Percentiles rank a stretch among this genome's conserved stretches.
Evolutionary conservation across 2,888 invertebrate genomes (phyloP).

Genomic region (Acleris cristana): DNA sequence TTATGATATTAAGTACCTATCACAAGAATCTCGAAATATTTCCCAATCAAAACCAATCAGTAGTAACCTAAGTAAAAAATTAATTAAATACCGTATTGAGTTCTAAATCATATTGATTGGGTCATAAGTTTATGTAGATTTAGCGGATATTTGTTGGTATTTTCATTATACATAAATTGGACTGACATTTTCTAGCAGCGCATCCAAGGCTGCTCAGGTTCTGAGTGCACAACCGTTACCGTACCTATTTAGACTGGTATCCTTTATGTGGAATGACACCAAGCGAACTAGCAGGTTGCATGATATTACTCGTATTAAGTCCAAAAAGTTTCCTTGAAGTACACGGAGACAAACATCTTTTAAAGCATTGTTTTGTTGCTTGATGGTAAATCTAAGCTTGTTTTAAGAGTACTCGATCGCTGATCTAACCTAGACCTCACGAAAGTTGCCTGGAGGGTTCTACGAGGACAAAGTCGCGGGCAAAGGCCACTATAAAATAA

Average conservation of each 20-base stretch:
- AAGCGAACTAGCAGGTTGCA: too few species aligned
- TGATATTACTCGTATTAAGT: too few species aligned
- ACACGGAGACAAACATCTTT: too few species aligned
- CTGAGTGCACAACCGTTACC: conserved; percentile 31
- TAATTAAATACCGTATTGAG: conserved; percentile 7
- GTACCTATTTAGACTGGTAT: conserved; percentile 31
- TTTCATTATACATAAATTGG: conserved; percentile 18
- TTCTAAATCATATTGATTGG: conserved; percentile 19
- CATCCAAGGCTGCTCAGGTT: conserved; percentile 21
- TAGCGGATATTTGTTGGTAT: conserved; percentile 13
- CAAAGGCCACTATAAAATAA: too few species aligned
- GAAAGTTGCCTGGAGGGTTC: too few species aligned
- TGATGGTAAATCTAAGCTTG: too few species aligned
- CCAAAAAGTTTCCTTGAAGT: too few species aligned
- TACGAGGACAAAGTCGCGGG: too few species aligned
- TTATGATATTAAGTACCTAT: neutral
- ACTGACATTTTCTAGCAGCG: conserved; percentile 25
- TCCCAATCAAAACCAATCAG: conserved; percentile 3
- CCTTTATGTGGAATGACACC: too few species aligned
- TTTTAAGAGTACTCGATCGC: too few species aligned
- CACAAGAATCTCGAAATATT: conserved; percentile 6
- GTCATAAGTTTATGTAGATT: conserved; percentile 20
- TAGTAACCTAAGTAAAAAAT: conserved; percentile 2
- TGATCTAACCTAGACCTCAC: too few species aligned
- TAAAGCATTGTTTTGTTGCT: too few species aligned